Evolutionary conservation across 2,113 vertebrate genomes (phyloP).

Genomic region (Emydura subglobosa): DNA sequence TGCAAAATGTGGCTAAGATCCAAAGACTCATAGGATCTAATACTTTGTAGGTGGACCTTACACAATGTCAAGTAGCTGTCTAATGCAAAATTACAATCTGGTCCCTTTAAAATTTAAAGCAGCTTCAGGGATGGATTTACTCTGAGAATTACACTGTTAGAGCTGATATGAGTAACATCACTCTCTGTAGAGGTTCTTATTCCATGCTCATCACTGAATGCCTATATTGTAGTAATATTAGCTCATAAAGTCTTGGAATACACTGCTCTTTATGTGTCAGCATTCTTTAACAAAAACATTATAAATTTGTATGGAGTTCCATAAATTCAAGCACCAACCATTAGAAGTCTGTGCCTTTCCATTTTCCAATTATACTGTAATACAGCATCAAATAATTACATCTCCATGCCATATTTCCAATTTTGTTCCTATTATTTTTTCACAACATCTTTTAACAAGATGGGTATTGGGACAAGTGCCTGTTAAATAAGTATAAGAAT

Average conservation of each 20-base stretch:
- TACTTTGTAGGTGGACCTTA: neutral
- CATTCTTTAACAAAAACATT: neutral
- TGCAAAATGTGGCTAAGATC: neutral
- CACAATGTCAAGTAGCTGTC: neutral
- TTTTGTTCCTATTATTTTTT: neutral
- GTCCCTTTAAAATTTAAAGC: neutral
- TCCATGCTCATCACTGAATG: neutral
- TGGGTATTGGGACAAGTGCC: fast-evolving
- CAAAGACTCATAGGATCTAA: neutral
- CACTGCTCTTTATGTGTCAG: neutral
- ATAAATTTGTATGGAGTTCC: neutral
- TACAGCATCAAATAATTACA: neutral
- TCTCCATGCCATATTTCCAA: neutral
- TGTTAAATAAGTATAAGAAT: neutral
- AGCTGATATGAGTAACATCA: neutral
- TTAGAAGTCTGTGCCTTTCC: neutral
- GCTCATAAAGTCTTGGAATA: neutral
- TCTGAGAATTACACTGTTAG: neutral
- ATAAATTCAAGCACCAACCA: neutral
- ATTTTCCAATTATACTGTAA: neutral
- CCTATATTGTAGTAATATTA: neutral
- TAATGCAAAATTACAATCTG: neutral
- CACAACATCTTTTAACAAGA: neutral
- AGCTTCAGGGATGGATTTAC: neutral
- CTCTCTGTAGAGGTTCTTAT: neutral